These are phyloP conservation scores for Atlantisia rogersi DNA, from an alignment of 2,113 vertebrate genomes.

Conservation along the genomic window DNA sequence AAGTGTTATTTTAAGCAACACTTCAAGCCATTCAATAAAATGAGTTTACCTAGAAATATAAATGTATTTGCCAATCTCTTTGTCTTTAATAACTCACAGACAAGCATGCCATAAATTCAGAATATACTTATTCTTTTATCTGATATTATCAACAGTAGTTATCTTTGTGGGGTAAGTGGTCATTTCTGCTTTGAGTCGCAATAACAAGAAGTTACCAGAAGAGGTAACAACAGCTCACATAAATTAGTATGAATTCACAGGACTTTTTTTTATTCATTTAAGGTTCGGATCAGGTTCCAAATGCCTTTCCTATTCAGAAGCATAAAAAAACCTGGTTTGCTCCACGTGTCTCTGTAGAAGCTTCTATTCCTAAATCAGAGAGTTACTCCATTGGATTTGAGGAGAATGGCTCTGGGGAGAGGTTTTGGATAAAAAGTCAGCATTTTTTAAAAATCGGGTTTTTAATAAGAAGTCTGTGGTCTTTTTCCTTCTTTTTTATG, in stretches of 20 bases:
- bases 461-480: background rate
- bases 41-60: background rate
- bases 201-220: background rate
- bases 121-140: background rate
- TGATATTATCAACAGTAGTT: background rate
- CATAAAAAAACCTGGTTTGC: background rate
- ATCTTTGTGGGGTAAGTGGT: background rate
- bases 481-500: too few species aligned
- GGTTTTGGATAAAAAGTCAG: background rate
- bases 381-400: background rate
- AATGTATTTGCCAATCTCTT: background rate
- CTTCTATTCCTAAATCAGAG: background rate
- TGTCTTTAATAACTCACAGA: background rate
- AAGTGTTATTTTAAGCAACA: conserved; percentile 39
- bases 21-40: conserved; percentile 67
- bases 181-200: background rate
- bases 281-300: background rate
- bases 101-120: background rate
- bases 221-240: background rate
- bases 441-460: background rate
- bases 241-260: background rate
- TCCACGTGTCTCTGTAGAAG: background rate
- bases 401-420: background rate
- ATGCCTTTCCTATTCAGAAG: background rate
- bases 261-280: background rate